Base-by-base conservation (phyloP, 2,888 invertebrate genomes). In the Ferdinandea cuprea region DNA sequence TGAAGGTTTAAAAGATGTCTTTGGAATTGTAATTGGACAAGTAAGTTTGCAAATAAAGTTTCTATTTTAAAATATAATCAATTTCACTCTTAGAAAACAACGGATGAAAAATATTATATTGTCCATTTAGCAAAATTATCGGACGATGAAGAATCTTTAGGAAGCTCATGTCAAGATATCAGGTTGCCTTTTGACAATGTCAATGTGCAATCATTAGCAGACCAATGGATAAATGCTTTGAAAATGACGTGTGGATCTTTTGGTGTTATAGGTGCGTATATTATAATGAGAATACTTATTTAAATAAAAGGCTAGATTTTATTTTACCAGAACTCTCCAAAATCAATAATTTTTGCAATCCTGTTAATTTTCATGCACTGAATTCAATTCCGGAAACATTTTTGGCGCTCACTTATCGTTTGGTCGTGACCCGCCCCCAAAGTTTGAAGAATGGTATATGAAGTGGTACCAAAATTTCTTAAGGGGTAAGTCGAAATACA, bases 231-330 rank as follows among this genome's bases (percentile, higher is more conserved):
- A 89, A 95, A 96, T 92, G 96, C 96, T 0, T 95, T 95, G 1
- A 93, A 96, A 90, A 97, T 98, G 97, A 91, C 98, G 80, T 96
- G 97, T 32, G 98, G 98, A 44, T 98, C 97, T 50, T 94, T 97
- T 92, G 94, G 94, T 91, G 95, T 98, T 54, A 92, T 97, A 88
- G 98, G 95, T 91, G 85, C 19, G 69, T 74, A 32, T 6, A 25
- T 25, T 25, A 25, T 25, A 25, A 25, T 25, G 25, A 3, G 25
- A 25, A 25, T 5, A 25, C 25, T 25, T n/a, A n/a, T n/a, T n/a
- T n/a, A n/a, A n/a, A n/a, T n/a, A n/a, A n/a, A n/a, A n/a, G n/a
- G n/a, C n/a, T n/a, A n/a, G n/a, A n/a, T n/a, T n/a, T n/a, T n/a
- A n/a, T n/a, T n/a, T n/a, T n/a, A n/a, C n/a, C n/a, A n/a, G n/a